Percentiles rank a stretch among this genome's conserved stretches.
Evolutionary conservation across 1,140 invertebrate genomes (phyloP).

Genomic region (Saxidomus purpurata): DNA sequence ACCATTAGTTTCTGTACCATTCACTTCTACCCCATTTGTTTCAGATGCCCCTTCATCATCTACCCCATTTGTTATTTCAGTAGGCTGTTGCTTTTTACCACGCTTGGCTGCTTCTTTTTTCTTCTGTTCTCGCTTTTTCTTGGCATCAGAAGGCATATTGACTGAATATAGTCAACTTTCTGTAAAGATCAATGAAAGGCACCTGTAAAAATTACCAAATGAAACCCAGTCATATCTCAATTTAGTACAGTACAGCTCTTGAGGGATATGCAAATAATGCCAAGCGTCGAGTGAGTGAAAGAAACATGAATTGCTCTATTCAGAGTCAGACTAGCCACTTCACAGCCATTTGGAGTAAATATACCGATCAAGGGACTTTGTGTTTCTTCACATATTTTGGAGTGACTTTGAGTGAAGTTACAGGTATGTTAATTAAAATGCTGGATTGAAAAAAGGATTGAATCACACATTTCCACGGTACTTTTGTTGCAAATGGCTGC

Average conservation of each 20-base stretch:
- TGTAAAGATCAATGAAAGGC: background rate
- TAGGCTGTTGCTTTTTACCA: slow-evolving; percentile 87
- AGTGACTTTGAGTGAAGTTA: no score
- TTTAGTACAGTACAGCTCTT: background rate
- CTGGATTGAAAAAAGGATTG: no score
- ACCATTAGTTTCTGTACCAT: slow-evolving; percentile 36
- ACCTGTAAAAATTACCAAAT: background rate
- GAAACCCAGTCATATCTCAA: background rate
- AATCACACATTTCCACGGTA: no score
- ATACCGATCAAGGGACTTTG: no score
- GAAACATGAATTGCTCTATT: no score
- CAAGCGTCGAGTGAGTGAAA: no score
- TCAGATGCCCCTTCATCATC: slow-evolving; percentile 63
- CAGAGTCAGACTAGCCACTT: no score
- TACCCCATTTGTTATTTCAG: slow-evolving; percentile 73
- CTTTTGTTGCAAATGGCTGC: no score
- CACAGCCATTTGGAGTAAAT: no score
- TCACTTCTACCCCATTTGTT: slow-evolving; percentile 62
- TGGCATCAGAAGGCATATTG: slow-evolving; percentile 97
- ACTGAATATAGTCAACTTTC: background rate
- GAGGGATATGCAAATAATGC: background rate
- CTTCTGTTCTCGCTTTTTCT: slow-evolving; percentile 98
- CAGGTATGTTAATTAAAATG: no score
- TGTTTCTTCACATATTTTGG: no score
- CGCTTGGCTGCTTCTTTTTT: slow-evolving; percentile 97